These are phyloP conservation scores for Eidolon helvum DNA, from an alignment of 2,113 vertebrate genomes.

Conservation along the genomic window DNA sequence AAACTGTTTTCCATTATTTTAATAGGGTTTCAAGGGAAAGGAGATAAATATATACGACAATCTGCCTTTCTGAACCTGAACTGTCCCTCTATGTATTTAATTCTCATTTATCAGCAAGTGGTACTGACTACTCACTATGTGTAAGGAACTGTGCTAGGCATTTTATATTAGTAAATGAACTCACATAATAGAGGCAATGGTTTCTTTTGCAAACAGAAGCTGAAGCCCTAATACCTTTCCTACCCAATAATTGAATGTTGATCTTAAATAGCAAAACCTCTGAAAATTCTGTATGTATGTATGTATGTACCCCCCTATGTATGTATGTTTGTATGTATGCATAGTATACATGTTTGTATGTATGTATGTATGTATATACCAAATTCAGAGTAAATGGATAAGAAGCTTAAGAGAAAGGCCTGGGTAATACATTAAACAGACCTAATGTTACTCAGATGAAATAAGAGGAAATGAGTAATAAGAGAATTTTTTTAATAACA, in stretches of 20 bases:
- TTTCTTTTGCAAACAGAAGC: background rate
- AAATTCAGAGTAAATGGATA: constrained; percentile 10
- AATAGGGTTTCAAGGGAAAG: background rate
- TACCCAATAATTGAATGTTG: background rate
- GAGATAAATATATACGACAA: background rate
- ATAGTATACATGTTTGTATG: background rate
- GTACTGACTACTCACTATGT: background rate
- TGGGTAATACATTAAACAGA: background rate
- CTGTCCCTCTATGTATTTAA: background rate
- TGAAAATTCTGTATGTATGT: background rate
- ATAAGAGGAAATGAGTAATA: background rate
- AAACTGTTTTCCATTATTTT: background rate
- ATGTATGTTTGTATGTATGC: background rate
- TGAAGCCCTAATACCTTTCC: background rate
- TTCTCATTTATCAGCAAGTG: background rate
- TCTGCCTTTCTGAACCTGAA: background rate
- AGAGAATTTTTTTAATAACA: background rate
- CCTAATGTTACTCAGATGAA: background rate
- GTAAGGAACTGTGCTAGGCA: background rate
- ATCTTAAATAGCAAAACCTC: background rate
- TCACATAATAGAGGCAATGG: background rate
- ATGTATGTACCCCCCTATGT: background rate
- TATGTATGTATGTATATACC: background rate
- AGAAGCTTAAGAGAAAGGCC: background rate
- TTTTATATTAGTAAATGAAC: background rate